phyloP scores from a whole-genome alignment of 2,888 invertebrate genomes.

The Apodemia zela region DNA sequence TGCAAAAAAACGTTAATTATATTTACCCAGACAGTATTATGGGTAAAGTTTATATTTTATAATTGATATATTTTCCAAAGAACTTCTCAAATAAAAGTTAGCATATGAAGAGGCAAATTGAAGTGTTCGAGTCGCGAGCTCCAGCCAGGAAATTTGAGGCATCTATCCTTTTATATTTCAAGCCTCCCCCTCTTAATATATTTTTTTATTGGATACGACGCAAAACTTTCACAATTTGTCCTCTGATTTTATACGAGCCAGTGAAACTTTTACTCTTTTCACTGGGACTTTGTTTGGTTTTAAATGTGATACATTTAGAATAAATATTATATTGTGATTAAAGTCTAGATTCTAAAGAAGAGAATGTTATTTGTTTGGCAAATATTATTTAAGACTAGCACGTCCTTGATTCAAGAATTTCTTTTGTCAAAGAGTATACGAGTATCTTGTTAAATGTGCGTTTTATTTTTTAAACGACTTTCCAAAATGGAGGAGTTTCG shows the following conservation, averaged over 20 bases:
- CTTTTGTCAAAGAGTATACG: no score
- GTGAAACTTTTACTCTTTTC: constrained; percentile 9
- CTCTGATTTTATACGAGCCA: background rate
- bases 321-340: background rate
- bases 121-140: background rate
- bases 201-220: constrained; percentile 7
- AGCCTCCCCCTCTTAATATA: background rate
- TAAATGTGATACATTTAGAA: background rate
- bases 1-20: background rate
- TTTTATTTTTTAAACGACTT: no score
- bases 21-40: background rate
- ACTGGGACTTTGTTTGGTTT: constrained; percentile 8
- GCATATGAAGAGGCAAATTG: constrained; percentile 2
- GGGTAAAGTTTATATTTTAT: background rate
- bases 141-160: background rate
- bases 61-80: background rate
- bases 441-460: no score
- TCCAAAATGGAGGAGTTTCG: no score
- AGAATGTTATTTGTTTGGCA: no score
- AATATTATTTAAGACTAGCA: no score
- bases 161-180: background rate
- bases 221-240: constrained; percentile 10
- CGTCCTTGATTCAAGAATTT: no score
- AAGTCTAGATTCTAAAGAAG: no score
- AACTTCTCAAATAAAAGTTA: constrained; percentile 1